phyloP scores from a whole-genome alignment of 1,140 invertebrate genomes.

The Magallana gigas region DNA sequence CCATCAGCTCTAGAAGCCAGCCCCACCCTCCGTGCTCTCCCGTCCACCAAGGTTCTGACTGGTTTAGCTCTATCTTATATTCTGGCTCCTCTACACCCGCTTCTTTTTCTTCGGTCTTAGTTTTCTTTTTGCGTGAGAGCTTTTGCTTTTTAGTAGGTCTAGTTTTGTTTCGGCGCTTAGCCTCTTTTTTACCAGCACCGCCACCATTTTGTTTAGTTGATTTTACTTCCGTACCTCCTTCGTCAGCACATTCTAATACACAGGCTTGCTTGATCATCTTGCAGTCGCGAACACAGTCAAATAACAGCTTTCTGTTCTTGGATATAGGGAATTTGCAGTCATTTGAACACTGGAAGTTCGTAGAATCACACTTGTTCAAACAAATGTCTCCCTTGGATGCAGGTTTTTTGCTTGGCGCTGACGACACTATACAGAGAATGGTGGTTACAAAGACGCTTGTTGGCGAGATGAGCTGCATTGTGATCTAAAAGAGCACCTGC shows the following conservation, averaged over 20 bases:
- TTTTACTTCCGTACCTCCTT: background rate
- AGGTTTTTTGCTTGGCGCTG: background rate
- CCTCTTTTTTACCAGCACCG: background rate
- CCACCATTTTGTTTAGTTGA: background rate
- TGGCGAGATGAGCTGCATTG: background rate
- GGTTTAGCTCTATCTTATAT: background rate
- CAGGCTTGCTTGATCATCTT: background rate
- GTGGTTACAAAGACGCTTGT: background rate
- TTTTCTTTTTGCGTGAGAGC: background rate
- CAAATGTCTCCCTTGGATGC: background rate
- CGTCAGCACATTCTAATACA: background rate
- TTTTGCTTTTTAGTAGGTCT: background rate
- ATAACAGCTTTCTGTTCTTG: background rate
- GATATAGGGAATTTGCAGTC: conserved; percentile 15
- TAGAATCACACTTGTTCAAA: conserved; percentile 18
- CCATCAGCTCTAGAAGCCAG: conserved; percentile 17
- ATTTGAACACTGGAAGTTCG: background rate
- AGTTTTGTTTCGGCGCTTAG: background rate
- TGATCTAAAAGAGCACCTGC: background rate
- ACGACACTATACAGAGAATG: background rate
- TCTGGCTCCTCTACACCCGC: background rate
- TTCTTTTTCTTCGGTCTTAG: background rate
- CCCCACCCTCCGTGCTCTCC: background rate
- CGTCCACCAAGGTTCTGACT: background rate
- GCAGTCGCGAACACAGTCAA: background rate